These are phyloP conservation scores for Phodopus roborovskii DNA, from an alignment of 2,113 vertebrate species.

Conservation along the genomic window DNA sequence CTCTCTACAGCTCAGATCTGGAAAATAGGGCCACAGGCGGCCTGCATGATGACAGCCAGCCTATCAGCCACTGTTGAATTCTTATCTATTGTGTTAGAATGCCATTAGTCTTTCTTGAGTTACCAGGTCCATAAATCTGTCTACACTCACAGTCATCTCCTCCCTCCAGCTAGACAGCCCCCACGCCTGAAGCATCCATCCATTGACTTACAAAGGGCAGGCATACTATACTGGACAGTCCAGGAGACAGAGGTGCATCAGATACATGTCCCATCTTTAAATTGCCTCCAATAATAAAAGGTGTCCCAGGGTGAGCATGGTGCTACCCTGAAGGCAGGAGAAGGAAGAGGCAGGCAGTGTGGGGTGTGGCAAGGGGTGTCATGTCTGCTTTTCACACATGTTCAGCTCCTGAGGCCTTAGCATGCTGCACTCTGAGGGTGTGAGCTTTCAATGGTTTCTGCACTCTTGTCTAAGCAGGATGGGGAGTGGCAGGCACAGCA, in stretches of 20 bases:
- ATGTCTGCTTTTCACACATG: neutral
- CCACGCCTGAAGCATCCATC: fast-evolving
- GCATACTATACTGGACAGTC: neutral
- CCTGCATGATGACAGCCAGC: neutral
- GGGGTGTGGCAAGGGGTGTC: neutral
- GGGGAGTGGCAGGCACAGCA: neutral
- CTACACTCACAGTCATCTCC: neutral
- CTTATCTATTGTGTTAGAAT: too few species aligned
- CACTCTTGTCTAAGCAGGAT: neutral
- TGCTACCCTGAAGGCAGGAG: neutral
- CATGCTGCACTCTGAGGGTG: too few species aligned
- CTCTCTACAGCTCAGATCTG: neutral
- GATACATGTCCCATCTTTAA: neutral
- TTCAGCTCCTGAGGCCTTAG: neutral
- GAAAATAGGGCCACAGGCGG: neutral
- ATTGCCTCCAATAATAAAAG: neutral
- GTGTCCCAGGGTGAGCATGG: neutral
- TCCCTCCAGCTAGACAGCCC: too few species aligned
- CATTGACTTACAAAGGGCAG: neutral
- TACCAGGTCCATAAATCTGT: neutral
- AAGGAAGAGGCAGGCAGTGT: neutral
- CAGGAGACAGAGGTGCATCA: neutral
- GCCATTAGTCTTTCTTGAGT: neutral
- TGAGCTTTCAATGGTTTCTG: neutral
- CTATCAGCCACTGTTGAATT: neutral